Base-by-base conservation (phyloP, 92 coral and sea anemone genomes). In the Epizoanthus stellaris region DNA sequence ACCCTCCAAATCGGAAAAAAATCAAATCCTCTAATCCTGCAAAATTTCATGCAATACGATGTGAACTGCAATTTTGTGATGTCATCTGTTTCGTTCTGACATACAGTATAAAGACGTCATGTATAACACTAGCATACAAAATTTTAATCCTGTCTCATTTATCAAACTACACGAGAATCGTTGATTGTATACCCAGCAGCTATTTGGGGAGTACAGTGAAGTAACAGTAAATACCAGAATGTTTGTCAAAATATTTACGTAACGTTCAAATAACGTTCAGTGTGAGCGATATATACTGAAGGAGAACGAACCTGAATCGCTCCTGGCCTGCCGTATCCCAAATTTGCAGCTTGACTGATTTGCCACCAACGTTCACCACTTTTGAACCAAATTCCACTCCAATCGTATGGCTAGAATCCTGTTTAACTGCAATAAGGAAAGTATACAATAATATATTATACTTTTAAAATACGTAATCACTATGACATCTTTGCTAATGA, bases 321-420 rank as follows among this genome's bases (percentile, higher is more conserved):
- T 97, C 99, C 61, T 97, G 99, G 0, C 99, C 99, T 9, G 99
- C 99, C 11, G 99, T 97, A 61, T 97, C 99, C 99, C 99, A 97
- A 64, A 97, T 97, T 85, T 97, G 99, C 65, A 97, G 81, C 65
- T 97, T 97, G 13, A 97, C 99, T 11, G 99, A 91, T 89, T 97
- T 97, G 56, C 99, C 99, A 45, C 94, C 99, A 19, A 97, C 99
- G 86, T 97, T 97, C 15, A 97, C 90, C 2, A 97, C 88, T 57
- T 95, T 97, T 19, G 98, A 94, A 30, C 99, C 99, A 91, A 97
- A 97, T 82, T 97, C 99, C n/a, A 97, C 99, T 56, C 99, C 99
- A 76, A 97, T 97, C 13, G 99, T 97, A 61, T 97, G 99, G 81
- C 99, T 97, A 17, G 99, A 97, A 80, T 97, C 99, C 80, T 97